phyloP scores from a whole-genome alignment of 2,113 vertebrate species.

The Hypomesus transpacificus region DNA sequence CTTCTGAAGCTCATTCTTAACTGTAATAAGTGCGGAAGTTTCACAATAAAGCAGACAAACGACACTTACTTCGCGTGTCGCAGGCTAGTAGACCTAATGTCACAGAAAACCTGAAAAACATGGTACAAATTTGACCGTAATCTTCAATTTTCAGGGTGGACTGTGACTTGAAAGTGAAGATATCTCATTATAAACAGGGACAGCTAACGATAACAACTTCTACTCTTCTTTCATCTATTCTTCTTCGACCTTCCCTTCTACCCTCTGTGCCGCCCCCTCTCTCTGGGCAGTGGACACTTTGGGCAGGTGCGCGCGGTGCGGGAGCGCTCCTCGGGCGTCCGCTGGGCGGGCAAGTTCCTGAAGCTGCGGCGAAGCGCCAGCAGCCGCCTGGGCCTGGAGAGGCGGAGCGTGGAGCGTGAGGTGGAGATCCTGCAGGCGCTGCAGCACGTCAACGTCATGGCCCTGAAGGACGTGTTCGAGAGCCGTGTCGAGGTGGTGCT shows the following conservation, averaged over 20 bases:
- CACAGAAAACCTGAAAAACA: too few relatives aligned
- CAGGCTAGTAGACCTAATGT: too few relatives aligned
- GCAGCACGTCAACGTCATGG: constrained; percentile 71
- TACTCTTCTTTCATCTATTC: too few relatives aligned
- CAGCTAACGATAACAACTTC: neutral
- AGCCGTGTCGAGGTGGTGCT: constrained; percentile 74
- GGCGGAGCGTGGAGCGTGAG: constrained; percentile 66
- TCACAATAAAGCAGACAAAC: too few relatives aligned
- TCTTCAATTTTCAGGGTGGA: too few relatives aligned
- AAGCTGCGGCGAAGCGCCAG: constrained; percentile 57
- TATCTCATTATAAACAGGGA: too few relatives aligned
- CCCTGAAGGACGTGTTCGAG: constrained; percentile 72
- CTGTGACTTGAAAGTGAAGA: too few relatives aligned
- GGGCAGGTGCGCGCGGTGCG: constrained; percentile 70
- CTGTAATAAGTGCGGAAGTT: too few relatives aligned
- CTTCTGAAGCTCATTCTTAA: too few relatives aligned
- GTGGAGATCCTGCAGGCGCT: constrained; percentile 71
- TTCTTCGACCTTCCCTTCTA: too few relatives aligned
- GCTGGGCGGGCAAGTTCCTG: constrained; percentile 73
- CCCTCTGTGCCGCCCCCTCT: neutral
- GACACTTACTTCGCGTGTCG: too few relatives aligned
- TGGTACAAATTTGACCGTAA: too few relatives aligned
- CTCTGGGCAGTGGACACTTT: constrained; percentile 70
- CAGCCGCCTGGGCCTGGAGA: constrained; percentile 63
- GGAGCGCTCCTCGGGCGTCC: constrained; percentile 50